A percentile compares a stretch with the other conserved stretches of the same genome.
phyloP scores from a whole-genome alignment of 2,888 invertebrate genomes.

The Rhimphoctona megacephalus region DNA sequence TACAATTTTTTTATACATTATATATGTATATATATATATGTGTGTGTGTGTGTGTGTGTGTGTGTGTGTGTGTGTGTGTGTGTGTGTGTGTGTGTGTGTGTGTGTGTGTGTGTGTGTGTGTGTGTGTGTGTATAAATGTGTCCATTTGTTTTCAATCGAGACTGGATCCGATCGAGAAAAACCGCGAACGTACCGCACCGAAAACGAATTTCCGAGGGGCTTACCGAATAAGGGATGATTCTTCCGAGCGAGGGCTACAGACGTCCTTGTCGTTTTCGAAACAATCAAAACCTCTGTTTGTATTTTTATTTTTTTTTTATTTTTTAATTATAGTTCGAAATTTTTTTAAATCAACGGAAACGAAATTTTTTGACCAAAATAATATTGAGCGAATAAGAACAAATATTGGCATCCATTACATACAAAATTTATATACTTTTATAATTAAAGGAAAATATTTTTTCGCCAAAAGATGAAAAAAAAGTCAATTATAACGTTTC shows the following conservation, averaged over 20 bases:
- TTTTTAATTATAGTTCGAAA: not conserved
- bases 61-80: too few relatives aligned
- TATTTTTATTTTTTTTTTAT: not conserved
- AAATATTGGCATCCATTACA: not conserved
- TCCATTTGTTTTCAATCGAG: conserved; percentile 49
- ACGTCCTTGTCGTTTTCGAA: not conserved
- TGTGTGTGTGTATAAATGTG: too few relatives aligned
- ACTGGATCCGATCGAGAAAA: conserved; percentile 62
- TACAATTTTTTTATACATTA: conserved; percentile 60
- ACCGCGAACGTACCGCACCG: conserved; percentile 66
- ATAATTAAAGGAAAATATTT: not conserved
- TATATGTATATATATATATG: too few relatives aligned
- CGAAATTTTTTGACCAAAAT: not conserved
- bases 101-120: too few relatives aligned
- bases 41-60: too few relatives aligned
- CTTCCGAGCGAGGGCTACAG: conserved; percentile 1
- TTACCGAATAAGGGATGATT: conserved; percentile 23
- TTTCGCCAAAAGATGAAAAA: not conserved
- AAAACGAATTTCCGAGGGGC: conserved; percentile 31
- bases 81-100: too few relatives aligned
- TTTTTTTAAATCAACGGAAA: not conserved
- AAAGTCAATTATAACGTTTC: not conserved
- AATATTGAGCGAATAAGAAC: not conserved
- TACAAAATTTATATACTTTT: not conserved
- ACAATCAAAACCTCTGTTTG: not conserved